Evolutionary conservation across 2,888 invertebrate genomes (phyloP), one percentile per base, ranked within the genome.

Genomic region (Aricia artaxerxes): DNA sequence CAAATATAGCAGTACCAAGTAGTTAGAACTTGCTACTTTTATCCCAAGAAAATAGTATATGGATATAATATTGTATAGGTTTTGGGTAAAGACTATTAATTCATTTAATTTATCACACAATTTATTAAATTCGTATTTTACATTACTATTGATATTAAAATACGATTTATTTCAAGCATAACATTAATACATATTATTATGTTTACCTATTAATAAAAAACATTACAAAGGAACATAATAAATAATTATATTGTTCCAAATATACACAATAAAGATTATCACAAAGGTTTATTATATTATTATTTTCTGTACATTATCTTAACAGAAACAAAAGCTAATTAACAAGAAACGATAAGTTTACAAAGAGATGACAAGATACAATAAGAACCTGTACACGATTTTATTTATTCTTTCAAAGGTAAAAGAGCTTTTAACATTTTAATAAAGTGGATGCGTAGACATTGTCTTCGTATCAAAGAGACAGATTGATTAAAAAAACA

Each of bases 321-420:
- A 72, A 16, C 57, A 13, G 38, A 72, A 72, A 72, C 72, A 44
- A 44, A 44, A 75, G 49, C 40, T 75, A 75, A 49, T 75, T 75
- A 75, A 40, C 44, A 24, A 9, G 73, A 75, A 75, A 75, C 73
- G 44, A 75, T 44, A 75, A 24, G 49, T 6, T 44, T 75, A 75
- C 73, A 75, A 75, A 49, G 73, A 75, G 44, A 44, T 75, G 24
- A 49, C 73, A 49, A 75, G 44, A 75, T 24, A 44, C 73, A n/a
- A 49, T 44, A 49, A 73, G 57, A 16, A 16, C 53, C 53, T 57
- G 53, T 57, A 57, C 53, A 57, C 57, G 57, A 16, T 61, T 61
- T 61, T 61, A 24, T 61, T 61, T 24, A 24, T 61, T 61, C 61
- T 61, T 61, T 61, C 24, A 61, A 61, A 61, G 61, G n/a, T 61